phyloP scores from a whole-genome alignment of 2,888 invertebrate genomes.

The Xestia xanthographa region DNA sequence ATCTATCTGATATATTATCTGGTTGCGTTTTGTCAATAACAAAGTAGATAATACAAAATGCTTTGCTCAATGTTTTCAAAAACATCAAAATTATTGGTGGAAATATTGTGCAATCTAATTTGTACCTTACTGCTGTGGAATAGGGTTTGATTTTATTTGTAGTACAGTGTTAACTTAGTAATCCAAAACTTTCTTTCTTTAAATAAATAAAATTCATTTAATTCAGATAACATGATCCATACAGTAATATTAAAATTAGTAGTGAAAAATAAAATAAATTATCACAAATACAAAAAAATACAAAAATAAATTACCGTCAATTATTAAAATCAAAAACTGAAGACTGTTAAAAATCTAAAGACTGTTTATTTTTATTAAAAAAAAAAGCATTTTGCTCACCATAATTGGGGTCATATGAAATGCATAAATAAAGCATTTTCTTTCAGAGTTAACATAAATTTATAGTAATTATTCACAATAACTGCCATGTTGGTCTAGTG shows the following conservation, averaged over 20 bases:
- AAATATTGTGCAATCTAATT: background rate
- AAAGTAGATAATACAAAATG: constrained; percentile 32
- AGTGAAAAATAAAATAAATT: no score
- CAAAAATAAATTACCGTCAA: no score
- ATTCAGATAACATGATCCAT: no score
- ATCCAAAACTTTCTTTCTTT: background rate
- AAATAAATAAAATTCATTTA: no score
- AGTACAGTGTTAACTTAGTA: background rate
- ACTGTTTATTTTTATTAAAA: background rate
- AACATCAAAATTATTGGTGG: constrained; percentile 2
- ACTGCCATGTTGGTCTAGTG: no score
- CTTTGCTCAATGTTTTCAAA: constrained; percentile 7
- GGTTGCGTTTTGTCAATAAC: constrained; percentile 36
- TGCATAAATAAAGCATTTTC: background rate
- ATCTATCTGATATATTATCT: constrained; percentile 39
- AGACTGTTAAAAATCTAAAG: no score
- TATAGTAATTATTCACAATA: background rate
- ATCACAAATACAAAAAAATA: no score
- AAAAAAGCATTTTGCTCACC: no score
- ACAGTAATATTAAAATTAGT: no score
- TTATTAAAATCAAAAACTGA: no score
- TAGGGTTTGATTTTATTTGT: constrained; percentile 1
- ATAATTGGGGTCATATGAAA: no score
- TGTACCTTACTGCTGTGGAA: background rate
- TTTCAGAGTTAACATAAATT: background rate